phyloP scores from a whole-genome alignment of 2,888 invertebrate species.

The Rhorus exstirpatorius region DNA sequence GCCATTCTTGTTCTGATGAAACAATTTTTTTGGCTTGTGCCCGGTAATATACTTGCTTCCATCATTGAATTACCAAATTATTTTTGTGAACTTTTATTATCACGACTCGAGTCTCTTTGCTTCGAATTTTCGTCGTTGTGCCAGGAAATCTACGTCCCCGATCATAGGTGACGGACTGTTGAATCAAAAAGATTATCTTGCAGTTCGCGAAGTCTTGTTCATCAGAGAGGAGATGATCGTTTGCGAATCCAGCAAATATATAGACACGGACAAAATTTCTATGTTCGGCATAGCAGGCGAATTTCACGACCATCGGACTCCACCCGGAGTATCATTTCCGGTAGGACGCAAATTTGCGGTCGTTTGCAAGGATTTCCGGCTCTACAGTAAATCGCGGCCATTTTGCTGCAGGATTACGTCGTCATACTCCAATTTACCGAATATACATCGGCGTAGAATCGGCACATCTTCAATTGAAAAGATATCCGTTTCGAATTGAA shows the following conservation, averaged over 20 bases:
- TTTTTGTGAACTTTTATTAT: background rate
- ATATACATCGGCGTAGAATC: background rate
- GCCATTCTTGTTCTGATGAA: too few species aligned
- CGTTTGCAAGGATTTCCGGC: constrained; percentile 26
- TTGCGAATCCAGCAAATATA: background rate
- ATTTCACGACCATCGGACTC: background rate
- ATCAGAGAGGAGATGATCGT: background rate
- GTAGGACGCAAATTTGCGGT: constrained; percentile 29
- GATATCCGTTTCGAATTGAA: constrained; percentile 15
- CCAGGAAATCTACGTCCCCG: background rate
- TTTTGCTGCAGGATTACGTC: constrained; percentile 11
- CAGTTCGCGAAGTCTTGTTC: background rate
- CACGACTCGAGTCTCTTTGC: background rate
- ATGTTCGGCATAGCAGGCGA: background rate
- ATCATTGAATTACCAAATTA: too few species aligned
- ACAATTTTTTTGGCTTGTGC: too few species aligned
- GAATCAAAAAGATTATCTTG: background rate
- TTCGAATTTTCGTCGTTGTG: background rate
- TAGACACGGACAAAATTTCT: constrained; percentile 1
- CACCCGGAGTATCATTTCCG: constrained; percentile 27
- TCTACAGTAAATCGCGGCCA: constrained; percentile 6
- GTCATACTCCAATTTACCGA: background rate
- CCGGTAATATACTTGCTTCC: too few species aligned
- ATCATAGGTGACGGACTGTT: too few species aligned
- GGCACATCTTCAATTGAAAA: background rate